Evolutionary conservation across 2,113 vertebrate genomes (phyloP).

Genomic region (Xenus cinereus): DNA sequence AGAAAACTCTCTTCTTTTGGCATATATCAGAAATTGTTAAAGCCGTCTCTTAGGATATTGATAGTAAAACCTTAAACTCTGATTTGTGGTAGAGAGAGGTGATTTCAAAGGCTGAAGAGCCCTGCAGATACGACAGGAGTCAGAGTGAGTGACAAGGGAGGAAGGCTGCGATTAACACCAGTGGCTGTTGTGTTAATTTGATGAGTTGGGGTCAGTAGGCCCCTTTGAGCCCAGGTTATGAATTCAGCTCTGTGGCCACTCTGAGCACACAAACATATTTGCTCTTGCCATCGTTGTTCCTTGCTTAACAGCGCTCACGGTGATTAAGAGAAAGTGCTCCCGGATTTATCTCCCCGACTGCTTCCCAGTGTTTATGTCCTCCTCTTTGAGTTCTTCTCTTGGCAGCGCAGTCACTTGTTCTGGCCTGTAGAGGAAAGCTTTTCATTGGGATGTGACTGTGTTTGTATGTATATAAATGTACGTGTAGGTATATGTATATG

Average conservation of each 20-base stretch:
- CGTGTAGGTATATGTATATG: background rate
- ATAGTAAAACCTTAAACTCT: background rate
- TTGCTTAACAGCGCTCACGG: background rate
- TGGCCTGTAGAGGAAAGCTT: background rate
- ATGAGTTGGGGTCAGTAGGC: background rate
- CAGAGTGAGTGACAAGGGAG: background rate
- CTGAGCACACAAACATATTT: background rate
- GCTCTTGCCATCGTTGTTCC: background rate
- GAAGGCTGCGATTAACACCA: rapidly evolving
- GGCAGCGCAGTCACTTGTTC: background rate
- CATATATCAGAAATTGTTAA: background rate
- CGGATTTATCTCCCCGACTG: background rate
- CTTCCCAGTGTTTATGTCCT: rapidly evolving
- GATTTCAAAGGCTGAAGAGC: background rate
- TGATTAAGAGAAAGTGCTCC: background rate
- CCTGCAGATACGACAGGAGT: background rate
- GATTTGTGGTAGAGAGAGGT: background rate
- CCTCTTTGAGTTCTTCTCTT: background rate
- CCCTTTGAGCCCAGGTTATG: background rate
- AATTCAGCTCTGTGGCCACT: background rate
- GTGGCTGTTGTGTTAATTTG: background rate
- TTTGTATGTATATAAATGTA: background rate
- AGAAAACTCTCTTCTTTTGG: background rate
- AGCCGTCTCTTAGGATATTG: background rate
- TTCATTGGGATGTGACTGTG: background rate